Evolutionary conservation across 1,140 invertebrate species (phyloP), one percentile per base, ranked within the genome.

Genomic region (Sipha flava): DNA sequence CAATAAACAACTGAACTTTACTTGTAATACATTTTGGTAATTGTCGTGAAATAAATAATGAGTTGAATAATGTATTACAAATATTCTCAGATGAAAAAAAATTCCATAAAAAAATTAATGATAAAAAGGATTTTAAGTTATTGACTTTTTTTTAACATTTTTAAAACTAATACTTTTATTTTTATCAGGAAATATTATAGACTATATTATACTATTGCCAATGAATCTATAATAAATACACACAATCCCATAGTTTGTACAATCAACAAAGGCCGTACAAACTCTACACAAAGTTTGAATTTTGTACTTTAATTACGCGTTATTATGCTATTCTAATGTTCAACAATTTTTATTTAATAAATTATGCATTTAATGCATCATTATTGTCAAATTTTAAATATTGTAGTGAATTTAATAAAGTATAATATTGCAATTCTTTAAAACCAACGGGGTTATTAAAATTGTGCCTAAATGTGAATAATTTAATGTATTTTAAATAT

Each of bases 351-450:
- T 29, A 47, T n/a, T 70, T 47, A 18, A 21, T 45, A 45, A 40
- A 43, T 40, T 23, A 45, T 12, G 23, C 40, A 70, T 70, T 21
- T 34, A 37, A 49, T 21, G 21, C 34, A 73, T 21, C 37, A 54
- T 75, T 75, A 75, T 75, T 75, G 70, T 75, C 70, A 52, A 49
- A n/a, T 47, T 73, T 52, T 52, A 75, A 73, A 75, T 10, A 37
- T 37, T 54, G 31, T 40, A 34, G 47, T 54, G 47, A 49, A 54
- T 43, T 75, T 37, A 75, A 29, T 75, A 52, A 9, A n/a, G n/a
- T n/a, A n/a, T 73, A 75, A 54, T 75, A 52, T 54, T 34, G 26
- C 21, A 75, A 47, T 14, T 52, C 12, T 37, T 31, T 18, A 70
- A 70, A 47, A 6, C 16, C 7, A 3, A 47, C 7, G 5, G 29